Evolutionary conservation across 2,797 vertebrate genomes (phyloP), one percentile per base, ranked within the genome.

Genomic region (Anguilla obscura): DNA sequence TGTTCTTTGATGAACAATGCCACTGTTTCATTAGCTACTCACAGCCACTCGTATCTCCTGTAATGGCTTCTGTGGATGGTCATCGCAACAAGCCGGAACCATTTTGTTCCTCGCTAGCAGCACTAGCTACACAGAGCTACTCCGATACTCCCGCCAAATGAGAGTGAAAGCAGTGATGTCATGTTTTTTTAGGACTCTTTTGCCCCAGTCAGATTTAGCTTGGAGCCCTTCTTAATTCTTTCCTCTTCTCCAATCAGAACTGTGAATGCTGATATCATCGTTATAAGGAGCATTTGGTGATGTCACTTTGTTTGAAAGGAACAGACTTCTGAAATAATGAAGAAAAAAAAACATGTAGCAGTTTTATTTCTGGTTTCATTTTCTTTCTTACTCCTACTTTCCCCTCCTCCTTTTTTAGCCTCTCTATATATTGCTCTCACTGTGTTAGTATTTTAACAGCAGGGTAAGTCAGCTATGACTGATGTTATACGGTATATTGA

Each of bases 401-500:
- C 90, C 91, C 90, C 92, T 85, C 89, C 90, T 91, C 92, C 91
- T 95, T 95, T 95, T 94, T 94, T 94, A 94, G 45, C 94, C 90
- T 89, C 88, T 91, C 91, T 93, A 90, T 95, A 93, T 95, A 93
- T 94, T 95, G 95, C 93, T 94, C 93, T 95, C 94, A 95, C 94
- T 96, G 95, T 96, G 94, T 96, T 95, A 93, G 94, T 95, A 93
- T 96, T 96, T 96, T 94, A 93, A 94, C 93, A 93, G 90, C 94
- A 94, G 94, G 95, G 94, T 94, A 95, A 91, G 91, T 95, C 94
- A 95, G 94, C 95, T 95, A 95, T 96, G 96, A 96, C 96, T 96
- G 92, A 95, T 95, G 92, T 96, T 96, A 95, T 94, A 95, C 94
- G 94, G 90, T 89, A 88, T 79, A 87, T 76, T 87, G 88, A 60